phyloP scores from a whole-genome alignment of 2,888 invertebrate genomes.

The Catocala sponsa region DNA sequence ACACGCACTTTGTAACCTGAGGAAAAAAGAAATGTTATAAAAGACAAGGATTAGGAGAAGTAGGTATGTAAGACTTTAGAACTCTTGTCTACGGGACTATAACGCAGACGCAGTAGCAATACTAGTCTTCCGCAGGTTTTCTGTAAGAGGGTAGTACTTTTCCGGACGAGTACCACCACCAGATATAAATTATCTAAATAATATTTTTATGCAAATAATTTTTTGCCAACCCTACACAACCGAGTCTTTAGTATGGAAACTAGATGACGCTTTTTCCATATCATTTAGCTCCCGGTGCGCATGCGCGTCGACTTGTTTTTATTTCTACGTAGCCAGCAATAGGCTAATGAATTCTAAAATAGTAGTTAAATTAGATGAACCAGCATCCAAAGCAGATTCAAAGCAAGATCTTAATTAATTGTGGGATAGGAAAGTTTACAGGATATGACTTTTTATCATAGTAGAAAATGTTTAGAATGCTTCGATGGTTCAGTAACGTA shows the following conservation, averaged over 20 bases:
- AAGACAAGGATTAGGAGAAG: no score
- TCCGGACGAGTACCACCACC: no score
- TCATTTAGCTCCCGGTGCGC: conserved; percentile 33
- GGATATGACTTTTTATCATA: neutral
- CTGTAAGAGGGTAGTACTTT: neutral
- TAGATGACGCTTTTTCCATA: conserved; percentile 51
- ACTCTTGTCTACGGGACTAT: no score
- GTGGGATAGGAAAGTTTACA: neutral
- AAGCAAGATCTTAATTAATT: conserved; percentile 8
- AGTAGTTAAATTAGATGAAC: conserved; percentile 28
- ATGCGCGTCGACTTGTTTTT: conserved; percentile 38
- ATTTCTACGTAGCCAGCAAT: conserved; percentile 21
- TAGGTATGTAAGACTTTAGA: no score
- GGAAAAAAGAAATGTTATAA: no score
- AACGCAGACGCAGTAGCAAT: no score
- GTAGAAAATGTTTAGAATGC: neutral
- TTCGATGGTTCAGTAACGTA: no score
- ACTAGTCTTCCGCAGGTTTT: no score
- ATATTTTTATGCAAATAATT: neutral
- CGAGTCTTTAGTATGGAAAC: conserved; percentile 47
- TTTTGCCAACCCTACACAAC: conserved; percentile 27
- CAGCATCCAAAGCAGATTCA: neutral
- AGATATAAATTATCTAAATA: no score
- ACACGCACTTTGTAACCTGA: no score
- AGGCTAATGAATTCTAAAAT: conserved; percentile 42